A percentile compares a stretch with the other conserved stretches of the same genome.
Evolutionary conservation across 2,888 invertebrate genomes (phyloP).

Genomic region (Dolomedes plantarius): DNA sequence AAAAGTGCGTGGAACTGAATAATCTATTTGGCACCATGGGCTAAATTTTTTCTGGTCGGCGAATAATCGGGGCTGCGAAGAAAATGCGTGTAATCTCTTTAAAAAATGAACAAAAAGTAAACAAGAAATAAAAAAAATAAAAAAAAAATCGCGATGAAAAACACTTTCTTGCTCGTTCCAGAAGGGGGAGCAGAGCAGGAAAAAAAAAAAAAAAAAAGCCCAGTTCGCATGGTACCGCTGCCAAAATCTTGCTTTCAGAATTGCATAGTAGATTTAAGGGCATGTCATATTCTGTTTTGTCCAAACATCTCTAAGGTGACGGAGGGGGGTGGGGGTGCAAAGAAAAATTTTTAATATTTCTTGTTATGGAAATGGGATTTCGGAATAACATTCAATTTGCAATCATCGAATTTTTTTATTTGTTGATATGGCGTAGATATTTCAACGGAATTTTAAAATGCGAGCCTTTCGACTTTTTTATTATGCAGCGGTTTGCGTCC

Average conservation of each 20-base stretch:
- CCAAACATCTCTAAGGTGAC: constrained; percentile 1
- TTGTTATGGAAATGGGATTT: constrained; percentile 14
- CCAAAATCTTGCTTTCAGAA: constrained; percentile 4
- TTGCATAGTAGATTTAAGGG: constrained; percentile 8
- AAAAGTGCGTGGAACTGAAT: not conserved
- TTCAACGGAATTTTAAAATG: not conserved
- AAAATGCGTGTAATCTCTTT: constrained; percentile 14
- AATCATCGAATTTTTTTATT: constrained; percentile 1
- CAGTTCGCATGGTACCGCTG: not conserved
- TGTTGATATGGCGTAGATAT: not conserved
- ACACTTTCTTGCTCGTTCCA: not conserved
- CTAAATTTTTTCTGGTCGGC: constrained; percentile 6
- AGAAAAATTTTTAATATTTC: not conserved
- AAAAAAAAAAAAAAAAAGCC: too few relatives aligned
- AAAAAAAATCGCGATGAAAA: not conserved
- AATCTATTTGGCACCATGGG: constrained; percentile 11
- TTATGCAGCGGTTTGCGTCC: not conserved
- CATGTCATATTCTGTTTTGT: constrained; percentile 9
- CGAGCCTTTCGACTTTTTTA: not conserved
- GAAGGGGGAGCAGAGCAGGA: not conserved
- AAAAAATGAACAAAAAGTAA: constrained; percentile 3
- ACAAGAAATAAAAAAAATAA: not conserved
- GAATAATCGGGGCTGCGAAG: not conserved
- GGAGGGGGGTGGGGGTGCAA: not conserved
- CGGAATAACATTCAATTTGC: constrained; percentile 9